These are phyloP conservation scores for Actinostola sp. DNA, from an alignment of 92 coral and sea anemone genomes.

Conservation along the genomic window DNA sequence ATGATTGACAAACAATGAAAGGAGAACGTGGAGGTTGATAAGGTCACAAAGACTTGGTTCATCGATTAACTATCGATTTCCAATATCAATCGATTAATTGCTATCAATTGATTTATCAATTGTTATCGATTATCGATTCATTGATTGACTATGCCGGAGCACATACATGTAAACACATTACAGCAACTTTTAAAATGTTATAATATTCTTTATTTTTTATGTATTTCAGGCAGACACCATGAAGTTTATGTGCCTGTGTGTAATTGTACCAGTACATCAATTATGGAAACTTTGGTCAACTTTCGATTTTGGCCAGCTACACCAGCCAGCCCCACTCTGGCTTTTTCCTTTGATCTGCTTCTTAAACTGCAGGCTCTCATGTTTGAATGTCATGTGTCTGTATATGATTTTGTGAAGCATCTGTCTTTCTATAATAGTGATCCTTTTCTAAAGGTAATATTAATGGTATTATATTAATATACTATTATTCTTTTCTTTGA, in stretches of 20 bases:
- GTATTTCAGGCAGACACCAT: constrained; percentile 65
- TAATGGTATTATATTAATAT: no score
- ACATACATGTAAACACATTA: no score
- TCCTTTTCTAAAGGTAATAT: constrained; percentile 46
- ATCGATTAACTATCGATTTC: no score
- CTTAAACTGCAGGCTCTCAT: constrained; percentile 18
- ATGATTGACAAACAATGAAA: no score
- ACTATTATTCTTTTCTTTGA: no score
- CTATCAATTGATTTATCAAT: no score
- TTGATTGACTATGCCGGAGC: no score
- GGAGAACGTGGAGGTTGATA: no score
- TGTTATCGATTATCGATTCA: no score
- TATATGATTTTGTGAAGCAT: constrained; percentile 45
- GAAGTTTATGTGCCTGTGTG: constrained; percentile 34
- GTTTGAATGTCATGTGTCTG: constrained; percentile 65
- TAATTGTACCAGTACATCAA: constrained; percentile 24
- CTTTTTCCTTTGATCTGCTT: constrained; percentile 53
- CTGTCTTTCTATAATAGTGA: constrained; percentile 29
- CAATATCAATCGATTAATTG: no score
- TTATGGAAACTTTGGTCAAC: constrained; percentile 41
- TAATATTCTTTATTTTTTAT: not conserved
- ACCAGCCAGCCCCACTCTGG: constrained; percentile 59
- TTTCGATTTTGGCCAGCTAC: constrained; percentile 70
- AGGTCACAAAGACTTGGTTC: no score
- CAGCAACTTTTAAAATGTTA: no score